Conservation (phyloP, 1,140 invertebrate species). For the Hestina assimilis region DNA sequence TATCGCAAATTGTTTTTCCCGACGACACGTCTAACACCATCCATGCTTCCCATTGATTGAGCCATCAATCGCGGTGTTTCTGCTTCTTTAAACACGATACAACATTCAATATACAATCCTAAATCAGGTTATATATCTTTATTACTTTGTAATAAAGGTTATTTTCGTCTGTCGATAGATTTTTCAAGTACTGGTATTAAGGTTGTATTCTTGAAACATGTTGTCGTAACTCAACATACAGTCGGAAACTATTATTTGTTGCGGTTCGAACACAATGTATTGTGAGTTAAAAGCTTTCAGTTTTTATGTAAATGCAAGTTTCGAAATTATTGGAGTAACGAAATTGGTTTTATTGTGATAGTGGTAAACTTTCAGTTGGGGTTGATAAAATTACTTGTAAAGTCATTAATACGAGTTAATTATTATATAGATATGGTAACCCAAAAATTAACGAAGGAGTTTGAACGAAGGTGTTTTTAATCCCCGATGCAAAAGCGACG, state of each 20-base stretch:
- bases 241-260: slow-evolving; percentile 73
- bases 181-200: slow-evolving; percentile 10
- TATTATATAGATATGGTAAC: too few species aligned
- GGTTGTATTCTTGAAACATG: slow-evolving; percentile 47
- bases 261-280: slow-evolving; percentile 66
- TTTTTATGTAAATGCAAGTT: slow-evolving; percentile 60
- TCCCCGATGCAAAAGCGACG: too few species aligned
- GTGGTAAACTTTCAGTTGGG: slow-evolving; percentile 15
- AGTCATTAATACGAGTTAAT: too few species aligned
- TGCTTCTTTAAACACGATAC: slow-evolving; percentile 47
- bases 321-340: slow-evolving; percentile 36
- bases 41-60: slow-evolving; percentile 59
- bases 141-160: slow-evolving; percentile 14
- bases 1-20: slow-evolving; percentile 64
- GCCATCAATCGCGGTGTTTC: slow-evolving; percentile 59
- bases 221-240: slow-evolving; percentile 64
- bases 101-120: slow-evolving; percentile 20
- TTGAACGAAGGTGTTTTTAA: too few species aligned
- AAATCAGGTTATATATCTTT: slow-evolving; percentile 3
- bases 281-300: slow-evolving; percentile 58
- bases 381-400: neutral
- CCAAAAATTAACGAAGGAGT: too few species aligned
- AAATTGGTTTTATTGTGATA: slow-evolving; percentile 43
- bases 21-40: slow-evolving; percentile 56
- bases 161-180: slow-evolving; percentile 4